Base-by-base conservation (phyloP, 2,113 vertebrate genomes). In the Psilopogon haemacephalus region DNA sequence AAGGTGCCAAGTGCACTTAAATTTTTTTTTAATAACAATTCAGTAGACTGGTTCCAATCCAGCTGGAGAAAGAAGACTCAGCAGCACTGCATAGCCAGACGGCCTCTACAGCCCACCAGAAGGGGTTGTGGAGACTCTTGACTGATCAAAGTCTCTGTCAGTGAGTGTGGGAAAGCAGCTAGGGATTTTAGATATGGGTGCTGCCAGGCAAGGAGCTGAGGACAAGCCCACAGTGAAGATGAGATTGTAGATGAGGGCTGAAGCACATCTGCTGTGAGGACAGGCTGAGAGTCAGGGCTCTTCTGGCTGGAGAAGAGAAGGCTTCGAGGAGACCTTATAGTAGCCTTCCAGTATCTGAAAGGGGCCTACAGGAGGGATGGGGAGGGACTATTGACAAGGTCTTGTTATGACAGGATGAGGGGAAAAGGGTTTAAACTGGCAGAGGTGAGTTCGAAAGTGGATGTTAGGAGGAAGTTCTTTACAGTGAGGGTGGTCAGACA, bases 151-250 rank as follows among this genome's bases (percentile, higher is more conserved):
- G 17, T 27, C 24, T 75, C 28, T 75, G 59, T 68, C 56, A 74
- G 27, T n/a, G 38, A 38, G 76, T 28, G 23, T 56, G 64, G 60
- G 52, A 73, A 52, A 77, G n/a, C 50, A 32, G 0, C 0, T 3
- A 16, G 35, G 35, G 63, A 54, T 62, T 83, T 77, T 48, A 37
- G 63, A 32, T 24, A 10, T 4, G 13, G 38, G 5, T 90, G 10
- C 55, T 37, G 40, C 11, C 1, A 3, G 23, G 35, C 40, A 38
- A 69, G 37, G 48, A 58, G 42, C 44, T 28, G 20, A 63, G 56
- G 56, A 12, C 16, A 44, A 72, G 60, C 1, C 0, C 28, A 12
- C 24, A 28, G 37, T 6, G 13, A 77, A 37, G 0, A 1, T 50
- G 37, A 44, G 46, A 35, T 33, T 89, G 14, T n/a, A 59, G 62